Conservation (phyloP, 2,888 invertebrate species). For the Anthoptus insignis region DNA sequence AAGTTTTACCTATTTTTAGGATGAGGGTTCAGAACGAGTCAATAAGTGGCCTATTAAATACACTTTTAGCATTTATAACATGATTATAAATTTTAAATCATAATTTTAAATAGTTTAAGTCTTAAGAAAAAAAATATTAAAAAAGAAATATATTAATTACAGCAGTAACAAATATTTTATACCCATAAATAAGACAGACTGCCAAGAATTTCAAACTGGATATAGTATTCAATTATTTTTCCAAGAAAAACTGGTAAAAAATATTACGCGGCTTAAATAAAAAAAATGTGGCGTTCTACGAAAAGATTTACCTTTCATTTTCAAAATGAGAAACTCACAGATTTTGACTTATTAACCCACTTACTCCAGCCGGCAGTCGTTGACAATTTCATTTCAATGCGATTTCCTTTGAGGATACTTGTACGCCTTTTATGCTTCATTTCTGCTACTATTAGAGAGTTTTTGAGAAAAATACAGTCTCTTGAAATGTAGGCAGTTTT, state of each 20-base stretch:
- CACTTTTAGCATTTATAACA: too few relatives aligned
- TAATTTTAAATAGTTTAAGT: too few relatives aligned
- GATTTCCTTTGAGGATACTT: slow-evolving; percentile 31
- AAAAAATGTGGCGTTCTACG: slow-evolving; percentile 1
- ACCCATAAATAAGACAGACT: too few relatives aligned
- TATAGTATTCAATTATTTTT: background rate
- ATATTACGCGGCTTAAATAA: slow-evolving; percentile 3
- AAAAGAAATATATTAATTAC: too few relatives aligned
- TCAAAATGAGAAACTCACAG: slow-evolving; percentile 11
- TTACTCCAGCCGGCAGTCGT: slow-evolving; percentile 14
- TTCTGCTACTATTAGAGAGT: slow-evolving; percentile 15
- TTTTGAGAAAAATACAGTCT: slow-evolving; percentile 8
- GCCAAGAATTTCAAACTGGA: background rate
- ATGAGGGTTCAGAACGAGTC: too few relatives aligned
- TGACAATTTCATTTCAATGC: slow-evolving; percentile 26
- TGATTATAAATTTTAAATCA: too few relatives aligned
- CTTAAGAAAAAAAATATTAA: too few relatives aligned
- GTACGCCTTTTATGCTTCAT: slow-evolving; percentile 26
- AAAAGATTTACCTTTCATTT: slow-evolving; percentile 24
- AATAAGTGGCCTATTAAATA: too few relatives aligned
- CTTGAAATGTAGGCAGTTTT: slow-evolving; percentile 7
- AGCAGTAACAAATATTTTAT: too few relatives aligned
- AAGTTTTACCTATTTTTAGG: too few relatives aligned
- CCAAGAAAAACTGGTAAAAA: background rate
- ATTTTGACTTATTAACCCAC: slow-evolving; percentile 30